Base-by-base conservation (phyloP, 2,113 vertebrate species). In the Cranoglanis bouderius region DNA sequence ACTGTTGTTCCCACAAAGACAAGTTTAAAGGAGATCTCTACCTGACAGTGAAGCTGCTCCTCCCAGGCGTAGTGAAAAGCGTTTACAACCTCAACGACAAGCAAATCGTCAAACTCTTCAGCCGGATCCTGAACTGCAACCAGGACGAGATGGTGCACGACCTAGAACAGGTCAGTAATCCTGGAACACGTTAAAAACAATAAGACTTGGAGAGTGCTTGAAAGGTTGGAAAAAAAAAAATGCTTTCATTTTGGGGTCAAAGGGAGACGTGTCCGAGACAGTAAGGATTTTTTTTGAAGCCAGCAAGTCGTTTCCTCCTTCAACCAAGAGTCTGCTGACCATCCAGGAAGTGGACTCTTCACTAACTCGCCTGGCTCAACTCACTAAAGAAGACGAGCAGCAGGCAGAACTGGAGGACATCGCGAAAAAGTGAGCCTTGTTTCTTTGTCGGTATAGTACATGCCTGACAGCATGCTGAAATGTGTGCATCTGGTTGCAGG, bases 51-150 rank as follows among this genome's bases (percentile, higher is more conserved):
- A 99, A 99, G 92, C 93, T 99, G 92, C 95, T 99, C 24, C 94
- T 99, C 91, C 98, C 98, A 0, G 98, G 98, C 0, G 98, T 99
- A 51, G 94, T 99, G 70, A 99, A 99, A 93, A 98, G 96, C 46
- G 97, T 99, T 81, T 99, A 99, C 93, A 99, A 99, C 96, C 96
- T 99, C 88, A 99, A 98, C 0, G 98, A 99, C 94, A 99, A 99
- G 93, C 98, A 99, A 96, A 99, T 99, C 35, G 98, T 98, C 32
- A 99, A 99, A 92, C 97, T 99, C 74, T 99, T 99, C 91, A 98
- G 98, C 90, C 97, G 98, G 74, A 97, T 98, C 87, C 97, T 99
- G 93, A 97, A 95, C 90, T 97, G 97, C 94, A 97, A 95, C 95
- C 96, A 97, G 88, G 98, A 99, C 0, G 98, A 97, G 80, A 99